These are phyloP conservation scores for Eurypyga helias DNA, from an alignment of 2,113 vertebrate species.

Conservation along the genomic window DNA sequence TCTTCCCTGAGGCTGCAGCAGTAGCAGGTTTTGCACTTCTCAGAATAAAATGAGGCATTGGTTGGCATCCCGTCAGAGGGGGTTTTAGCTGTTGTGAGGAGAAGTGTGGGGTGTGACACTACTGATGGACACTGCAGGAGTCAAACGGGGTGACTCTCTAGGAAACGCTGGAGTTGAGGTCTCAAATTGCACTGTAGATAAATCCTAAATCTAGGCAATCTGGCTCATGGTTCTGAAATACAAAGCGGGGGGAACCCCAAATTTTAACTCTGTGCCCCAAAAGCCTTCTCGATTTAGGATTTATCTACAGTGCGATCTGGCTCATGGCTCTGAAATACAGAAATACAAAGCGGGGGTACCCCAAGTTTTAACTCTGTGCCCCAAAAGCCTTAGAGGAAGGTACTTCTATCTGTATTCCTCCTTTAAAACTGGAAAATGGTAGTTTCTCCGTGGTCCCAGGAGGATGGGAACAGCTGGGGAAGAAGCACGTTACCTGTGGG, in stretches of 20 bases:
- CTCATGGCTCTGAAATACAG: neutral
- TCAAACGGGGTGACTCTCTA: too few species aligned
- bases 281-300: fast-evolving
- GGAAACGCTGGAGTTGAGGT: fast-evolving
- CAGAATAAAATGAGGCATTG: fast-evolving
- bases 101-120: neutral
- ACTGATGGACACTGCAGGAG: fast-evolving
- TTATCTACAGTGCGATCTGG: neutral
- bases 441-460: fast-evolving
- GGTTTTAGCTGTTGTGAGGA: fast-evolving
- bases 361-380: too few species aligned
- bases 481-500: fast-evolving
- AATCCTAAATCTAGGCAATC: too few species aligned
- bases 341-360: neutral
- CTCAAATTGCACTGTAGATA: too few species aligned
- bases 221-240: neutral
- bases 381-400: neutral
- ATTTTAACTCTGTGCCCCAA: neutral
- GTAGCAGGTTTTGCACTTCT: neutral
- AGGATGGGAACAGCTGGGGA: fast-evolving
- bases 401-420: fast-evolving
- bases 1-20: fast-evolving
- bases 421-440: neutral
- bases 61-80: neutral
- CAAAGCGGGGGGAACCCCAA: neutral